These are phyloP conservation scores for Hippocampus zosterae DNA, from an alignment of 2,113 vertebrate genomes.

Conservation along the genomic window DNA sequence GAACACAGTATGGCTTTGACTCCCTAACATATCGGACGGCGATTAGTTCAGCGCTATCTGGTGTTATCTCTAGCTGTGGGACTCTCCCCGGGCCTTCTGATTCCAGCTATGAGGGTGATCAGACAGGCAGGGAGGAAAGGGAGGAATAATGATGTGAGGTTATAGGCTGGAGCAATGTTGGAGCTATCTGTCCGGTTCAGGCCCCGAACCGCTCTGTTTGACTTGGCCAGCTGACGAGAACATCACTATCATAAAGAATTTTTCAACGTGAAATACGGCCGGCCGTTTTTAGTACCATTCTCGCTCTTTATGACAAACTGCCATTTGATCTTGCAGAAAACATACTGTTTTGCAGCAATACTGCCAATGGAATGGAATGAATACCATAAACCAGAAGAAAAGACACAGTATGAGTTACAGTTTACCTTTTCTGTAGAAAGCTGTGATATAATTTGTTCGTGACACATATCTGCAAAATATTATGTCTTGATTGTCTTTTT, in stretches of 20 bases:
- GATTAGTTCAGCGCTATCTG: constrained; percentile 47
- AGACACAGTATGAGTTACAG: background rate
- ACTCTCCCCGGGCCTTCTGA: constrained; percentile 39
- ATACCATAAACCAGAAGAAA: background rate
- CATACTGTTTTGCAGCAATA: constrained; percentile 28
- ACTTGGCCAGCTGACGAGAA: constrained; percentile 50
- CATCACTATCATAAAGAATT: constrained; percentile 27
- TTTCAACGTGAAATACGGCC: constrained; percentile 20
- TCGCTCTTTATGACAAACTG: constrained; percentile 17
- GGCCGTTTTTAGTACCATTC: constrained; percentile 27
- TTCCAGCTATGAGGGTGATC: constrained; percentile 37
- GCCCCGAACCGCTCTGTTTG: constrained; percentile 42
- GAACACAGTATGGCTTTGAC: constrained; percentile 46
- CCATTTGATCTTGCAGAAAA: constrained; percentile 36
- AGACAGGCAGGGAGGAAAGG: constrained; percentile 40
- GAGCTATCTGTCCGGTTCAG: constrained; percentile 19
- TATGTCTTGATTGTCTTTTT: too few species aligned
- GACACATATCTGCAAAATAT: background rate
- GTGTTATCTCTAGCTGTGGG: constrained; percentile 60
- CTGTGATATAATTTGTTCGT: background rate
- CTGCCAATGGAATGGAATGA: background rate
- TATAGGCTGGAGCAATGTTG: constrained; percentile 27
- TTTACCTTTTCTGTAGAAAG: background rate
- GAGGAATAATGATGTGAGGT: constrained; percentile 37
- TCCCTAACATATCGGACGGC: constrained; percentile 52